Conservation (phyloP, 2,113 vertebrate species). For the Heterocephalus glaber region DNA sequence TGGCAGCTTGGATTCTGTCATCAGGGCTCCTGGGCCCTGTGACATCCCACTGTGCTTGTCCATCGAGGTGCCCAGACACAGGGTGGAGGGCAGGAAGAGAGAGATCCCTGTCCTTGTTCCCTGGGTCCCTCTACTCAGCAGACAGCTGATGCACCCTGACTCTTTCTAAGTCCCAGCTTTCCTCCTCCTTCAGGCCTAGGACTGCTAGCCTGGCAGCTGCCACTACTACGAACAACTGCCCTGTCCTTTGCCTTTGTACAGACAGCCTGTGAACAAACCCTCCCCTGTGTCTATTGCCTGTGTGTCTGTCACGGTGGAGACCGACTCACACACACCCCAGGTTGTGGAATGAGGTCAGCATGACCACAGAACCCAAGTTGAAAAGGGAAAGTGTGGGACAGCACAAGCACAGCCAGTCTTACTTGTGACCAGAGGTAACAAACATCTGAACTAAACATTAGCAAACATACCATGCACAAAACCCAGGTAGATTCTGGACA, state of each 20-base stretch:
- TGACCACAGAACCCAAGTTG: background rate
- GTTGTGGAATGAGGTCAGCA: background rate
- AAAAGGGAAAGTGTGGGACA: background rate
- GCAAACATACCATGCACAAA: background rate
- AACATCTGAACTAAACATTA: background rate
- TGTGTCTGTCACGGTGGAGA: background rate
- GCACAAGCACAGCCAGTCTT: background rate
- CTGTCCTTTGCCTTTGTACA: background rate
- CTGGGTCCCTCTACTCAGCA: background rate
- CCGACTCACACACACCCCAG: background rate
- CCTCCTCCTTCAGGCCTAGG: background rate
- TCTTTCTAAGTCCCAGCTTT: background rate
- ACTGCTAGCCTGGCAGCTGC: no score
- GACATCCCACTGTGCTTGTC: background rate
- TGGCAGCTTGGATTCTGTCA: background rate
- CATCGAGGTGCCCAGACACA: background rate
- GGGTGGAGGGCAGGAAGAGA: background rate
- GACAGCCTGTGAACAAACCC: background rate
- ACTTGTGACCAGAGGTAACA: background rate
- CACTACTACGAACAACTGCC: background rate
- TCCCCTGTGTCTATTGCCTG: background rate
- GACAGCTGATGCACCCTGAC: background rate
- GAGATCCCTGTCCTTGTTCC: background rate
- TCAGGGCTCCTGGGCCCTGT: background rate
- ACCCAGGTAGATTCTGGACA: background rate